A percentile compares a stretch with the other conserved stretches of the same genome.
Evolutionary conservation across 1,140 invertebrate species (phyloP).

Genomic region (Bombus pascuorum): DNA sequence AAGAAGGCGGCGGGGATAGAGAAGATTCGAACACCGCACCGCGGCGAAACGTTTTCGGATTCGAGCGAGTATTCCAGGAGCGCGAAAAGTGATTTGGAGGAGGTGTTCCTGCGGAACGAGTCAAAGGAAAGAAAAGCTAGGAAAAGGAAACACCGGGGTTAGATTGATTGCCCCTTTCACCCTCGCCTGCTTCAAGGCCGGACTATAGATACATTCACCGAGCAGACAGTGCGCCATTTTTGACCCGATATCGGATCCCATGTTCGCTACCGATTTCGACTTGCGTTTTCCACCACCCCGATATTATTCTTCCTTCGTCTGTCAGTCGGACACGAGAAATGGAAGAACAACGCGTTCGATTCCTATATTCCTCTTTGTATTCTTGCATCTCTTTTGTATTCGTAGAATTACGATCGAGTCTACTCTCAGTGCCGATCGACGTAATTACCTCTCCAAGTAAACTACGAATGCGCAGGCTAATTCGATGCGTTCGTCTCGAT

Average conservation of each 20-base stretch:
- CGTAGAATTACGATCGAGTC: not conserved
- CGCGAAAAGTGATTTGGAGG: constrained; percentile 45
- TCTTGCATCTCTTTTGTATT: not conserved
- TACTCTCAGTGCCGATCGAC: not conserved
- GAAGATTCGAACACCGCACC: not conserved
- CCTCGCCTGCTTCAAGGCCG: constrained; percentile 51
- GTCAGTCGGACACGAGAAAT: not conserved
- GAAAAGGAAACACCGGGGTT: constrained; percentile 31
- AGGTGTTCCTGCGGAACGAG: constrained; percentile 9
- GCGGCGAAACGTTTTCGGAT: constrained; percentile 25
- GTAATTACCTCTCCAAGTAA: constrained; percentile 50
- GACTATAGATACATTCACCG: constrained; percentile 38
- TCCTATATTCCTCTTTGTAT: too few relatives aligned
- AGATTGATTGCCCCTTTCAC: constrained; percentile 68
- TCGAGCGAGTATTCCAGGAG: constrained; percentile 22
- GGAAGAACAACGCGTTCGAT: too few relatives aligned
- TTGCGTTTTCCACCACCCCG: not conserved
- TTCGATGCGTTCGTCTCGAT: constrained; percentile 36
- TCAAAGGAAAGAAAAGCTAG: constrained; percentile 16
- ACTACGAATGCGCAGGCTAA: constrained; percentile 43
- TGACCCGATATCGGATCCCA: constrained; percentile 44
- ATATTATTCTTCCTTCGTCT: not conserved
- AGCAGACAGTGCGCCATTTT: constrained; percentile 13
- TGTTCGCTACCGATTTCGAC: not conserved
- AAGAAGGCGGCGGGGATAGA: too few relatives aligned